These are phyloP conservation scores for Myiagra hebetior DNA, from an alignment of 2,113 vertebrate genomes.

Conservation along the genomic window DNA sequence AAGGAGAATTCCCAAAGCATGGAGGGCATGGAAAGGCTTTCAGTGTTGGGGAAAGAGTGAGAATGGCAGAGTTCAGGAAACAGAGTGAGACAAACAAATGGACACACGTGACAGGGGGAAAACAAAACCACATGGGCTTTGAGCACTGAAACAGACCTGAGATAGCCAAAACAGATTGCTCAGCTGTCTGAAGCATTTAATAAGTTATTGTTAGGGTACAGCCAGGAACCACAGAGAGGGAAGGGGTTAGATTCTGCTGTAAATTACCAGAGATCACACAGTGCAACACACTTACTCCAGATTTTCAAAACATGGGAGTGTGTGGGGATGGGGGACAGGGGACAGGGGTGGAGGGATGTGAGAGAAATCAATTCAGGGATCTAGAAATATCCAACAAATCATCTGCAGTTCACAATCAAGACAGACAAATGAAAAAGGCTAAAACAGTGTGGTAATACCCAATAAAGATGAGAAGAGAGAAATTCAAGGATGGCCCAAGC, in stretches of 20 bases:
- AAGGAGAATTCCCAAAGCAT: neutral
- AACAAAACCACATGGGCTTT: neutral
- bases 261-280: neutral
- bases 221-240: neutral
- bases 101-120: neutral
- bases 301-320: neutral
- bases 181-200: neutral
- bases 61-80: neutral
- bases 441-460: neutral
- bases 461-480: neutral
- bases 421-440: neutral
- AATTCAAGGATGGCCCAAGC: neutral
- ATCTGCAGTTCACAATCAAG: neutral
- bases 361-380: neutral
- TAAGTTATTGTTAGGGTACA: neutral
- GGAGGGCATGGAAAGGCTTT: neutral
- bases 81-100: neutral
- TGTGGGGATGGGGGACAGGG: rapidly evolving
- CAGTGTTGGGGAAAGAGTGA: neutral
- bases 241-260: neutral
- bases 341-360: too few species aligned
- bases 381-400: neutral
- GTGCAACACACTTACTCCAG: neutral
- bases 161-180: neutral
- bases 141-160: neutral